These are phyloP conservation scores for Ceratina calcarata DNA, from an alignment of 1,140 invertebrate species.

Conservation along the genomic window DNA sequence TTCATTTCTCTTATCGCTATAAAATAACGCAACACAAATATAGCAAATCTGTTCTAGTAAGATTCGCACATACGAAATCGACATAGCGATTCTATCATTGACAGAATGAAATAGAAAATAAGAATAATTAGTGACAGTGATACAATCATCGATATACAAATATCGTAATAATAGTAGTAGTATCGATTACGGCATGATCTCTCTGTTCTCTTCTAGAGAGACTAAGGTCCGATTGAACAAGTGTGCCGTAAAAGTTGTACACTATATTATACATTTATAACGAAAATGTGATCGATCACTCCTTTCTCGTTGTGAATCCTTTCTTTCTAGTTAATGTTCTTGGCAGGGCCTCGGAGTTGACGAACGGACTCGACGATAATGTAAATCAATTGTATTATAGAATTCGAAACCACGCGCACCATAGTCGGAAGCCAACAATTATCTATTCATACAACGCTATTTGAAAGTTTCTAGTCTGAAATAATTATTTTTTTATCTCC, in stretches of 20 bases:
- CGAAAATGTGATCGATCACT: conserved; percentile 28
- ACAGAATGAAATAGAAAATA: conserved; percentile 29
- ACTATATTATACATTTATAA: conserved; percentile 14
- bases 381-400: conserved; percentile 55
- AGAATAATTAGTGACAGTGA: conserved; percentile 15
- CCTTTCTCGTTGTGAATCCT: conserved; percentile 26
- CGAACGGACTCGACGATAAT: conserved; percentile 53
- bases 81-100: conserved; percentile 17
- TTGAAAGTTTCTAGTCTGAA: conserved; percentile 62
- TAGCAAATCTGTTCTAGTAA: conserved; percentile 50
- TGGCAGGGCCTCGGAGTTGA: conserved; percentile 63
- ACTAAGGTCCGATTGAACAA: conserved; percentile 40
- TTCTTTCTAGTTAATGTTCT: conserved; percentile 52
- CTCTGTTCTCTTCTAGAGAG: conserved; percentile 18
- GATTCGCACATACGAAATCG: conserved; percentile 34
- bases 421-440: conserved; percentile 63
- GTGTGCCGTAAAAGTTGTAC: conserved; percentile 37
- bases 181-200: conserved; percentile 48
- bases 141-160: too few species aligned
- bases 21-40: conserved; percentile 52
- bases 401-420: conserved; percentile 60
- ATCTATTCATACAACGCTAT: conserved; percentile 54
- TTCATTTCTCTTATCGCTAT: conserved; percentile 28
- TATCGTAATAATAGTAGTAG: conserved; percentile 32
- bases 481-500: conserved; percentile 56